Evolutionary conservation across 2,113 vertebrate species (phyloP), one percentile per base, ranked within the genome.

Genomic region (Ptilorrhoa leucosticta): DNA sequence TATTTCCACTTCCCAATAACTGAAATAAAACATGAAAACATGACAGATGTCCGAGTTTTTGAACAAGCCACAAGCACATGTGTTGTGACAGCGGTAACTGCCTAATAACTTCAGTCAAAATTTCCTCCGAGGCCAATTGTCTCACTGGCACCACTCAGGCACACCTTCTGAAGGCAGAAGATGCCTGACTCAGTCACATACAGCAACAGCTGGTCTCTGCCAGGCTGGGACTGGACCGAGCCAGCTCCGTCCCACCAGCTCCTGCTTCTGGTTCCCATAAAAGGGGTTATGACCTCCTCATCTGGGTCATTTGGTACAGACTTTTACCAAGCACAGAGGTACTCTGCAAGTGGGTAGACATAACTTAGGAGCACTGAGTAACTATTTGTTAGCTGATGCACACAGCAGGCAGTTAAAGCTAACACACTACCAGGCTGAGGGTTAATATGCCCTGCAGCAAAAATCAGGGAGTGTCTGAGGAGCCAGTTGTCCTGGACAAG

Each of bases 241-340:
- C 8, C 27, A 51, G 50, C 21, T 73, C 35, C 27, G 21, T 48
- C 39, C 39, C 28, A 37, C 24, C 1, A 2, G 31, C 8, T 80
- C 57, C 84, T 58, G 20, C 37, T 81, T 51, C 39, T 78, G 44
- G 10, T 42, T 66, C 68, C 60, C 42, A 30, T 0, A 1, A 48
- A 23, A 1, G 0, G 20, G 17, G 7, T 35, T 26, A 54, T 0
- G 0, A 35, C 22, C 64, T 64, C 44, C 30, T 51, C 15, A 19
- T 58, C 17, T 24, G 5, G 37, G 31, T 58, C 56, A 50, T 48
- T 37, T 28, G 19, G 6, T 45, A 16, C 47, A 48, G 20, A 35
- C 12, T 81, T 64, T 39, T 14, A 60, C 23, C 17, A 60, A 73
- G 28, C 37, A 78, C 39, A 60, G 30, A 53, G 10, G 5, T 37